phyloP scores from a whole-genome alignment of 2,797 vertebrate species.

The Petrocephalus sullivani region DNA sequence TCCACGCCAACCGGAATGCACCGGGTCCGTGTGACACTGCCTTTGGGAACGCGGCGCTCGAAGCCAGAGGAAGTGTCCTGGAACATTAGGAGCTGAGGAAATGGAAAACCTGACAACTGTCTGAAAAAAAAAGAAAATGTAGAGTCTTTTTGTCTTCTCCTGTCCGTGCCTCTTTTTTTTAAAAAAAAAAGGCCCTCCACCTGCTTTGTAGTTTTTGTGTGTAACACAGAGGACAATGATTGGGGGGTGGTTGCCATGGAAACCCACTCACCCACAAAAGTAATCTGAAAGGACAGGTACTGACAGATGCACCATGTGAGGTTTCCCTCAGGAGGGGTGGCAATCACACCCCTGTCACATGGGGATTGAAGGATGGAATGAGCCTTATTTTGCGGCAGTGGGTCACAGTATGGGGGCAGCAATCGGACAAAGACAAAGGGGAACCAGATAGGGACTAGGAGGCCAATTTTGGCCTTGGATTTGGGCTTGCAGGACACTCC shows the following conservation, averaged over 20 bases:
- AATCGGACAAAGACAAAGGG: not conserved
- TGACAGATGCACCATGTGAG: no score
- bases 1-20: not conserved
- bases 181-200: not conserved
- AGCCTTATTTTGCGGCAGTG: not conserved
- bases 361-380: not conserved
- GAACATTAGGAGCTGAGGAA: constrained; percentile 14
- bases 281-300: not conserved
- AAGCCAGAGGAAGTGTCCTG: constrained; percentile 17
- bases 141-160: not conserved
- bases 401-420: not conserved
- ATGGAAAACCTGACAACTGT: constrained; percentile 29
- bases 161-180: not conserved
- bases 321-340: not conserved
- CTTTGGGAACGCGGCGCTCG: not conserved
- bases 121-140: not conserved
- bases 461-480: not conserved
- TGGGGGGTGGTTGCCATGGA: not conserved
- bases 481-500: not conserved
- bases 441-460: not conserved
- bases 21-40: no score
- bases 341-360: not conserved
- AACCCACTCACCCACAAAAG: not conserved
- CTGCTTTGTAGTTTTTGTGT: not conserved
- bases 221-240: not conserved